Evolutionary conservation across 2,113 vertebrate genomes (phyloP).

Genomic region (Phyllopteryx taeniolatus): DNA sequence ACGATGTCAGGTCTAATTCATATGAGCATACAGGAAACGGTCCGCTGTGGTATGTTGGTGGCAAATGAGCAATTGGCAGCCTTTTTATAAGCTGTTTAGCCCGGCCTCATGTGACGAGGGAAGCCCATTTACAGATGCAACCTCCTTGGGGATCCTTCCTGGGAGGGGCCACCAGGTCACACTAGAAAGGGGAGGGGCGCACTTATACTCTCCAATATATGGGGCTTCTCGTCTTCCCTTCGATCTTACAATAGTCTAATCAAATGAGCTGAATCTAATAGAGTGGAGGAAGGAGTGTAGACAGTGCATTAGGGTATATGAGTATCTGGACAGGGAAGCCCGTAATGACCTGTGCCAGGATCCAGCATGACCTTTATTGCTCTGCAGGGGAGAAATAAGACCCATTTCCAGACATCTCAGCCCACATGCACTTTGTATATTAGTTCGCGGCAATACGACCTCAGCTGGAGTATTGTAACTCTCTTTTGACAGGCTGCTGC

Average conservation of each 20-base stretch:
- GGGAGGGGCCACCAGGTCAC: constrained; percentile 20
- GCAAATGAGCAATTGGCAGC: constrained; percentile 28
- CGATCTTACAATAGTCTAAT: constrained; percentile 22
- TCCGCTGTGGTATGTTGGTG: background rate
- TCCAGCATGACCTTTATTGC: constrained; percentile 54
- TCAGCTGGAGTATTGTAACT: too few relatives aligned
- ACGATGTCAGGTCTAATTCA: constrained; percentile 31
- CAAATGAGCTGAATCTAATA: constrained; percentile 41
- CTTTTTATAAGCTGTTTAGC: constrained; percentile 41
- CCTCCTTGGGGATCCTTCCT: constrained; percentile 43
- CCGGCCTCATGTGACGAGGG: constrained; percentile 34
- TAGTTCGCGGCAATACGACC: constrained; percentile 12
- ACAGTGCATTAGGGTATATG: constrained; percentile 31
- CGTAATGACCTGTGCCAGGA: constrained; percentile 23
- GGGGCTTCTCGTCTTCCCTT: constrained; percentile 17
- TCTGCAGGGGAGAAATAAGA: constrained; percentile 23
- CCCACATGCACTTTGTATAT: constrained; percentile 12
- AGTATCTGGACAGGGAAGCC: constrained; percentile 15
- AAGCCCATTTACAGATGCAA: constrained; percentile 41
- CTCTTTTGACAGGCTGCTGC: too few relatives aligned
- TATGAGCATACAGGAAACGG: constrained; percentile 4
- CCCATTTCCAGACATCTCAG: background rate
- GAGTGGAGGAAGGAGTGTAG: constrained; percentile 34
- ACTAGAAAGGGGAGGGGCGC: constrained; percentile 3
- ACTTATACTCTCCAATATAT: constrained; percentile 12